Percentiles rank a stretch among this genome's conserved stretches.
phyloP scores from a whole-genome alignment of 2,113 vertebrate species.

The Apus apus region DNA sequence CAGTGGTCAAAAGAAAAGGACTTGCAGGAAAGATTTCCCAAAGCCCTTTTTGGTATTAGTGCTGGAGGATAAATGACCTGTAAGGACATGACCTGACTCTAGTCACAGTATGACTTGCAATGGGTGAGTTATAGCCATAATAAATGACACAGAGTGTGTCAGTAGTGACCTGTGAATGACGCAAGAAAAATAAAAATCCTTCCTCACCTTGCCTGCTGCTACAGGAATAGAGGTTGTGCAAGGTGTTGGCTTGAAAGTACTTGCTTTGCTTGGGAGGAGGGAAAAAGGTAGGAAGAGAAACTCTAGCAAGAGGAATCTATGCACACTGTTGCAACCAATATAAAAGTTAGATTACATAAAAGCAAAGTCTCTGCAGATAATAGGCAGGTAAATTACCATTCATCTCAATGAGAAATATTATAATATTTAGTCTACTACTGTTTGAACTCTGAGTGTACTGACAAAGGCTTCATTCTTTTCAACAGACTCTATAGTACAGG shows the following conservation, averaged over 20 bases:
- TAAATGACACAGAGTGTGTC: background rate
- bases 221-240: background rate
- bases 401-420: background rate
- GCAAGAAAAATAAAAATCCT: background rate
- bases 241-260: background rate
- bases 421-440: background rate
- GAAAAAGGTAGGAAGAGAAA: background rate
- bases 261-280: background rate
- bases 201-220: background rate
- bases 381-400: background rate
- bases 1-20: background rate
- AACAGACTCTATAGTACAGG: background rate
- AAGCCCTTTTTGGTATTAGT: background rate
- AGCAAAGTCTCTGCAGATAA: background rate
- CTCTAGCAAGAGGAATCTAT: background rate
- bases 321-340: background rate
- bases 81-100: background rate
- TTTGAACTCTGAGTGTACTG: background rate
- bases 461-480: background rate
- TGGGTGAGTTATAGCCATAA: background rate
- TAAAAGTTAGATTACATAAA: background rate
- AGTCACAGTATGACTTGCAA: background rate
- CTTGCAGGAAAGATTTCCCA: background rate
- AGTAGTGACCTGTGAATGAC: background rate
- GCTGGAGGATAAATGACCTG: background rate